Evolutionary conservation across 2,113 vertebrate species (phyloP).

Genomic region (Aegypius monachus): DNA sequence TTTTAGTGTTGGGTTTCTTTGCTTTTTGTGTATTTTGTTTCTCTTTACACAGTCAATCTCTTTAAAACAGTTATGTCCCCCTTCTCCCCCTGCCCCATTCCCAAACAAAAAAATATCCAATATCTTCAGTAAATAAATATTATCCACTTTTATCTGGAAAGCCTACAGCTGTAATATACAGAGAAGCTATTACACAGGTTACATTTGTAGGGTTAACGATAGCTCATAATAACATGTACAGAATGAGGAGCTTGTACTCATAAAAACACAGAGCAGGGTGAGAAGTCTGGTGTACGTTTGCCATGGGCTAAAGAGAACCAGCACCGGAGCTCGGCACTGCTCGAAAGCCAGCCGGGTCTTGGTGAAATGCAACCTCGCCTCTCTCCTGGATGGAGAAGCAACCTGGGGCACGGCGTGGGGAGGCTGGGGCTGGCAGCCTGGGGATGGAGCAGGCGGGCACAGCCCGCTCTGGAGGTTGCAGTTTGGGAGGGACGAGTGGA

Average conservation of each 20-base stretch:
- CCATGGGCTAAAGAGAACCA: neutral
- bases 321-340: neutral
- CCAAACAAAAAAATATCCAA: slow-evolving; percentile 61
- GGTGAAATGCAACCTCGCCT: neutral
- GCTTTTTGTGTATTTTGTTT: slow-evolving; percentile 7
- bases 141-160: slow-evolving; percentile 55
- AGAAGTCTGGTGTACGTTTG: neutral
- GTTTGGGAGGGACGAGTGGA: neutral
- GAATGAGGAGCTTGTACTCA: neutral
- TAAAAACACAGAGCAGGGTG: slow-evolving; percentile 31
- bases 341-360: neutral
- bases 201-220: neutral
- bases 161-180: slow-evolving; percentile 53
- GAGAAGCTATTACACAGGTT: slow-evolving; percentile 20
- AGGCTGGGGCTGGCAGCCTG: neutral
- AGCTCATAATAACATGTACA: neutral
- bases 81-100: slow-evolving; percentile 40
- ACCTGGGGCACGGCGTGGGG: neutral
- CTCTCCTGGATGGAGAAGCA: neutral
- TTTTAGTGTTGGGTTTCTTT: slow-evolving; percentile 47
- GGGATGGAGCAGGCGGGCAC: neutral
- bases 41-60: slow-evolving; percentile 40
- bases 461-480: neutral
- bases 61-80: slow-evolving; percentile 35
- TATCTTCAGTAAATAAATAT: slow-evolving; percentile 70